These are phyloP conservation scores for Leiothrix lutea DNA, from an alignment of 2,113 vertebrate species.

Conservation along the genomic window DNA sequence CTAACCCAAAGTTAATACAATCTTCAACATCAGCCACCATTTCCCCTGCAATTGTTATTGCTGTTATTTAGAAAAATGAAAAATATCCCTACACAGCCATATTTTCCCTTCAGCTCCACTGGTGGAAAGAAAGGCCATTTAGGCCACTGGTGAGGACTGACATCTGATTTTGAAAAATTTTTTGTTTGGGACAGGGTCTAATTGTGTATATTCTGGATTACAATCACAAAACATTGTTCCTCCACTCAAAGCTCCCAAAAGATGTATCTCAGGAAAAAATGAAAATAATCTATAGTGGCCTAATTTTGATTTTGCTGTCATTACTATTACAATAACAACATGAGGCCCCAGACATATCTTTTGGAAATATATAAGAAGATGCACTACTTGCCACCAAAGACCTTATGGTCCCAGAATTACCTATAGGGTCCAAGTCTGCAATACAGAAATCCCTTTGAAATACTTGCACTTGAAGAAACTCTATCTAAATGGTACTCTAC, in stretches of 20 bases:
- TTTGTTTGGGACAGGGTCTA: background rate
- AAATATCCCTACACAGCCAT: background rate
- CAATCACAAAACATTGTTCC: background rate
- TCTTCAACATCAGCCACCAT: background rate
- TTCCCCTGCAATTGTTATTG: background rate
- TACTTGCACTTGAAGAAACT: background rate
- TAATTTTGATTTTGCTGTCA: background rate
- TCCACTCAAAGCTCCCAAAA: background rate
- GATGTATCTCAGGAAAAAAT: background rate
- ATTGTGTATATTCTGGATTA: background rate
- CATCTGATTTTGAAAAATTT: background rate
- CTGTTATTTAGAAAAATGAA: background rate
- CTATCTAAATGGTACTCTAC: background rate
- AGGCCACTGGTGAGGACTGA: background rate
- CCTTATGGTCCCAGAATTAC: background rate
- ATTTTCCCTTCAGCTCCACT: background rate
- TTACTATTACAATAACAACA: background rate
- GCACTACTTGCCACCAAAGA: background rate
- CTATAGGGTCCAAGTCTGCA: background rate
- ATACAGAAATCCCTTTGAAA: background rate
- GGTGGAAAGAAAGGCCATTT: background rate
- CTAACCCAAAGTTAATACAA: background rate
- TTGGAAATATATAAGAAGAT: background rate
- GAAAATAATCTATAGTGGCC: background rate
- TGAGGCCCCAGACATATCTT: background rate